A percentile compares a stretch with the other conserved stretches of the same genome.
phyloP scores from a whole-genome alignment of 2,888 invertebrate species.

The Eupithecia pulchellata region DNA sequence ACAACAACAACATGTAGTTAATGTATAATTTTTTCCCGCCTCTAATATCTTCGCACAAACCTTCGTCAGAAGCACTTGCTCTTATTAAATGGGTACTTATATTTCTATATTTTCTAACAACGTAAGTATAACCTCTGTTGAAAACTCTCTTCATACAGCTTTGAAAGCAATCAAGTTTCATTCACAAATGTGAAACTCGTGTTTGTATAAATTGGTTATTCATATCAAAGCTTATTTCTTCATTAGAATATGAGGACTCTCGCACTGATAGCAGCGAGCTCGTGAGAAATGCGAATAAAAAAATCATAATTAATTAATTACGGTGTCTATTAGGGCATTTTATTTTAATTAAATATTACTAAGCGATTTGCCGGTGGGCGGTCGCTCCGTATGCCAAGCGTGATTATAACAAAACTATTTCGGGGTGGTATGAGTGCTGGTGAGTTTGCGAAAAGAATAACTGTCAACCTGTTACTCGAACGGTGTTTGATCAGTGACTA shows the following conservation, averaged over 20 bases:
- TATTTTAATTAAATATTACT: not conserved
- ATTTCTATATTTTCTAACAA: not conserved
- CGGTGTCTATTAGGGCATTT: not conserved
- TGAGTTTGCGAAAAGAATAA: too few species aligned
- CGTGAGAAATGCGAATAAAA: not conserved
- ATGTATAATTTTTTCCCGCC: not conserved
- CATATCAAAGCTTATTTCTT: conserved; percentile 22
- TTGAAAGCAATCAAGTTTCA: conserved; percentile 29
- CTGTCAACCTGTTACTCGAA: too few species aligned
- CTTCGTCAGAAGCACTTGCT: not conserved
- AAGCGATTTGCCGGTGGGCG: not conserved
- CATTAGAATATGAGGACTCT: conserved; percentile 19
- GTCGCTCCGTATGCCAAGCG: too few species aligned
- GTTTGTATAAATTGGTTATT: conserved; percentile 23
- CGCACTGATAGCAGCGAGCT: not conserved
- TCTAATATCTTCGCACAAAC: not conserved
- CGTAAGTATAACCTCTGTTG: not conserved
- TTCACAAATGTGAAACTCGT: conserved; percentile 25
- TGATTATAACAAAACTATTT: too few species aligned
- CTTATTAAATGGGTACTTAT: not conserved
- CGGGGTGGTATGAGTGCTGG: too few species aligned
- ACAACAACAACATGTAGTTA: not conserved
- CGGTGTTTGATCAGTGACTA: too few species aligned
- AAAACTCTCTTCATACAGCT: not conserved
- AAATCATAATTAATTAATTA: not conserved